These are phyloP conservation scores for Spheniscus mendiculus DNA, from an alignment of 2,113 vertebrate genomes.

Conservation along the genomic window DNA sequence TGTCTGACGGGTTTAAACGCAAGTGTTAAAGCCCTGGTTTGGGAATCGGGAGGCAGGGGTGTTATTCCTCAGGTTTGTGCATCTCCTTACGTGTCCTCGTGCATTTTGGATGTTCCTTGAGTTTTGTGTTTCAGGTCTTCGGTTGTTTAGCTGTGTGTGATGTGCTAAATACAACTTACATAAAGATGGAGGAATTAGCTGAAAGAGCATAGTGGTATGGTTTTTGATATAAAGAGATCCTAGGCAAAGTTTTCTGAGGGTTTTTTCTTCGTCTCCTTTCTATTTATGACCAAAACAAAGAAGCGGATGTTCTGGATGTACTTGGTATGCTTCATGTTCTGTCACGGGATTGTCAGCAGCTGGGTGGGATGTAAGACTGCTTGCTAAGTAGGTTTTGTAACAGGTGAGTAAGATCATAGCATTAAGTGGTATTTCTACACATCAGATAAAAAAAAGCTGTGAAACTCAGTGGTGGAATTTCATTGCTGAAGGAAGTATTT, in stretches of 20 bases:
- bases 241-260: background rate
- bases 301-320: background rate
- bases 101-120: background rate
- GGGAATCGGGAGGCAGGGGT: background rate
- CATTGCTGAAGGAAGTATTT: background rate
- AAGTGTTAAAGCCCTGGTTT: background rate
- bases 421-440: background rate
- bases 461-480: background rate
- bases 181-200: background rate
- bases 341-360: background rate
- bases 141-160: background rate
- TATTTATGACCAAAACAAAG: background rate
- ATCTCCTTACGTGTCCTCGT: fast-evolving
- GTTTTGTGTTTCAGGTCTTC: background rate
- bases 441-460: background rate
- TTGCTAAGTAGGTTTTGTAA: background rate
- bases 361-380: background rate
- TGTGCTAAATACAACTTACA: background rate
- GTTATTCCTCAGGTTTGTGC: background rate
- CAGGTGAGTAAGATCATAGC: background rate
- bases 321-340: background rate
- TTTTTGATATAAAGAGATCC: background rate
- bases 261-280: background rate
- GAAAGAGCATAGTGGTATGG: background rate
- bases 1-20: fast-evolving